A percentile compares a stretch with the other conserved stretches of the same genome.
phyloP scores from a whole-genome alignment of 2,113 vertebrate species.

The Syrrhaptes paradoxus region DNA sequence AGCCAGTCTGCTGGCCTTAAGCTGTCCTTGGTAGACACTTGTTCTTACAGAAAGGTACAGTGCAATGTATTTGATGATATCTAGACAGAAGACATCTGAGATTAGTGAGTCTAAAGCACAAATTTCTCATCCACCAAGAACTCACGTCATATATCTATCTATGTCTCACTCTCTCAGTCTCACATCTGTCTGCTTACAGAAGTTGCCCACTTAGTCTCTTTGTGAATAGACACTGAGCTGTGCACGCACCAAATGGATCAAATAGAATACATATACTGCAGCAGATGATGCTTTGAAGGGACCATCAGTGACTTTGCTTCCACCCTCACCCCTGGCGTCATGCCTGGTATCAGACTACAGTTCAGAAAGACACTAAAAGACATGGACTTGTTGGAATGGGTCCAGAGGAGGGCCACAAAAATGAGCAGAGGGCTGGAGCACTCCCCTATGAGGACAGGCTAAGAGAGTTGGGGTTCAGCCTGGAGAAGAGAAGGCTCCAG shows the following conservation, averaged over 20 bases:
- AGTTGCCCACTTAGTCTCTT: not conserved
- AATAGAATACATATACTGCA: not conserved
- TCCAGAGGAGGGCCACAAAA: no score
- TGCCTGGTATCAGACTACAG: not conserved
- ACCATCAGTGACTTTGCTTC: fast-evolving
- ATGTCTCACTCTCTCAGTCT: not conserved
- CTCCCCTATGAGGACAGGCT: no score
- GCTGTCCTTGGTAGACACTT: not conserved
- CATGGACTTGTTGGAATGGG: no score
- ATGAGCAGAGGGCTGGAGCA: no score
- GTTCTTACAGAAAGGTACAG: not conserved
- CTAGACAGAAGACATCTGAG: not conserved
- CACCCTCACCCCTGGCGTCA: not conserved
- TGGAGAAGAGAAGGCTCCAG: no score
- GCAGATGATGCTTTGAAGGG: not conserved
- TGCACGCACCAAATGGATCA: not conserved
- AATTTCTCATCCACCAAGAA: not conserved
- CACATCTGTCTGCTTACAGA: not conserved
- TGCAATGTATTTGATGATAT: not conserved
- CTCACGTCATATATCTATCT: not conserved
- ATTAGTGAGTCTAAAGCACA: not conserved
- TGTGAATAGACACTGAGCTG: not conserved
- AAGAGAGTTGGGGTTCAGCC: no score
- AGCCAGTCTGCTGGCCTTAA: not conserved
- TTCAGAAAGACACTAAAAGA: not conserved